Percentiles rank a stretch among this genome's conserved stretches.
phyloP scores from a whole-genome alignment of 2,797 vertebrate genomes.

The Phylloscopus collybita region DNA sequence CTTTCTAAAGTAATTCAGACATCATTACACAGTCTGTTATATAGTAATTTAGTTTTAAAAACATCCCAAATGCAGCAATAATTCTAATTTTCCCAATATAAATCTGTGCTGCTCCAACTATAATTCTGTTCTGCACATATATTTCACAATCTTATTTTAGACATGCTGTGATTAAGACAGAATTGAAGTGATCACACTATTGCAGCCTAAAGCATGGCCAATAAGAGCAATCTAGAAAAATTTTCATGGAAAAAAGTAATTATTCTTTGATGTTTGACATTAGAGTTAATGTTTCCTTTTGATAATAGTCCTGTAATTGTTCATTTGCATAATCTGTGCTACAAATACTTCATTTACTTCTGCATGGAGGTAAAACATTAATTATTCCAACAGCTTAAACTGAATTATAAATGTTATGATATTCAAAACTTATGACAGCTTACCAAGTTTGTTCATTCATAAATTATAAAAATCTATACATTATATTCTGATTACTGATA shows the following conservation, averaged over 20 bases:
- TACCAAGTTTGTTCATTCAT: not conserved
- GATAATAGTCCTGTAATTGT: not conserved
- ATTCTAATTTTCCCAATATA: not conserved
- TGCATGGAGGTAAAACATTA: not conserved
- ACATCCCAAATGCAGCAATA: not conserved
- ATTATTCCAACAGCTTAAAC: not conserved
- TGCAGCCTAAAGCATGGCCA: not conserved
- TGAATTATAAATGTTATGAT: not conserved
- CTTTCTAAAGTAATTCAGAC: not conserved
- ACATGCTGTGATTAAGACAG: not conserved
- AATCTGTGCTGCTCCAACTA: not conserved
- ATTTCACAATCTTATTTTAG: not conserved
- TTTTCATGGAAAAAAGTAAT: not conserved
- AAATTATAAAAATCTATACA: not conserved
- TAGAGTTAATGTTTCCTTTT: not conserved
- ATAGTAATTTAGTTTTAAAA: not conserved
- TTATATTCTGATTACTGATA: not conserved
- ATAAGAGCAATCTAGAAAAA: not conserved
- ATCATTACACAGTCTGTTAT: not conserved
- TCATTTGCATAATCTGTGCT: not conserved
- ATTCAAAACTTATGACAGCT: not conserved
- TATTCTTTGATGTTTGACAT: not conserved
- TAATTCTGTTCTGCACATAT: not conserved
- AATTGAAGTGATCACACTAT: not conserved
- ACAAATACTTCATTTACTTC: not conserved